A percentile compares a stretch with the other conserved stretches of the same genome.
phyloP scores from a whole-genome alignment of 2,888 invertebrate species.

The Agonopterix alstromeriana region DNA sequence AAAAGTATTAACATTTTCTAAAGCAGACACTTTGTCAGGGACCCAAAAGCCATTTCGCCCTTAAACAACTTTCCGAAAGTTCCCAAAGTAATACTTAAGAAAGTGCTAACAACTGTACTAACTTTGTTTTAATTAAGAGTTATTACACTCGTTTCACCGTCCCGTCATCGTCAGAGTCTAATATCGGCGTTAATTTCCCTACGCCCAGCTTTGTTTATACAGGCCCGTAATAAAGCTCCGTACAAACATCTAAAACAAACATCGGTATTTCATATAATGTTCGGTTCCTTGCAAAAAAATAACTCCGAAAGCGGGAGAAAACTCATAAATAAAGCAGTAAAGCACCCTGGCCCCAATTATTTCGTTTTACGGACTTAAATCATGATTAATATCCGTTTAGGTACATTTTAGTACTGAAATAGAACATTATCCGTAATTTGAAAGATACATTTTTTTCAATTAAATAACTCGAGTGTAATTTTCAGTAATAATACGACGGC shows the following conservation, averaged over 20 bases:
- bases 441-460: too few species aligned
- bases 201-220: constrained; percentile 34
- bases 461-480: background rate
- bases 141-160: constrained; percentile 17
- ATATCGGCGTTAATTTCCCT: constrained; percentile 35
- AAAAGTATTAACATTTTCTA: too few species aligned
- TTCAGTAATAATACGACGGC: constrained; percentile 6
- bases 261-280: constrained; percentile 46
- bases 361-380: constrained; percentile 53
- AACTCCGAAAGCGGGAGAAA: constrained; percentile 34
- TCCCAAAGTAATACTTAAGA: constrained; percentile 8
- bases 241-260: constrained; percentile 45
- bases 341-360: constrained; percentile 55
- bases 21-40: too few species aligned
- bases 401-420: constrained; percentile 24
- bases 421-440: constrained; percentile 18
- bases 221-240: constrained; percentile 39
- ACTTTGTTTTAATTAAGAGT: constrained; percentile 17
- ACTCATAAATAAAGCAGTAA: constrained; percentile 59
- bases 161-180: constrained; percentile 9
- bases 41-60: too few species aligned
- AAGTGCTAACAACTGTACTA: background rate
- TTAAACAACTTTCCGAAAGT: background rate
- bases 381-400: constrained; percentile 50
- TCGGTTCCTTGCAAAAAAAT: constrained; percentile 47